Evolutionary conservation across 64 coral and sea anemone genomes (phyloP).

Genomic region (Stichodactyla mertensii): DNA sequence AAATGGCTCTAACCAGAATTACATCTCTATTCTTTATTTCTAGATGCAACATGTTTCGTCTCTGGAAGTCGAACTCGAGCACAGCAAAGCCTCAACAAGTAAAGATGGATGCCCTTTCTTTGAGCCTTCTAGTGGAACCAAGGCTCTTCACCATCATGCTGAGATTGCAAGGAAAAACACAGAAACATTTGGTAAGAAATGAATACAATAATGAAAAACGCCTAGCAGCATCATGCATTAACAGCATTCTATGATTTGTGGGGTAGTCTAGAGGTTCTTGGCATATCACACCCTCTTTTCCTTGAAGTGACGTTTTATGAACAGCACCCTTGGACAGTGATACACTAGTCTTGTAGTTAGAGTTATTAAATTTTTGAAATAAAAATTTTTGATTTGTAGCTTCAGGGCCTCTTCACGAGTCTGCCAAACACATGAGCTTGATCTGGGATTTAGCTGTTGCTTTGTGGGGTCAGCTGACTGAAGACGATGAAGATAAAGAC

Average conservation of each 20-base stretch:
- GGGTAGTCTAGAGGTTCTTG: too few species aligned
- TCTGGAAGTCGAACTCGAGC: constrained; percentile 63
- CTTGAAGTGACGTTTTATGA: too few species aligned
- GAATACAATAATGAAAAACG: background rate
- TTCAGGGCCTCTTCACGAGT: constrained; percentile 54
- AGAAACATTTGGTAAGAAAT: constrained; percentile 54
- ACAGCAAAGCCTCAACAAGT: constrained; percentile 28
- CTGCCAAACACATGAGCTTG: constrained; percentile 60
- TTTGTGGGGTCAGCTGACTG: constrained; percentile 70
- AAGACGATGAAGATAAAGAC: constrained; percentile 26
- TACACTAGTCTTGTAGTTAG: too few species aligned
- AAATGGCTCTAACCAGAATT: background rate
- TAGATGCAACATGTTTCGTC: constrained; percentile 62
- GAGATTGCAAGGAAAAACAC: constrained; percentile 52
- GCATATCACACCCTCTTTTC: too few species aligned
- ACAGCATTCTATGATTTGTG: too few species aligned
- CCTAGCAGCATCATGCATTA: background rate
- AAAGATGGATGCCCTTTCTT: constrained; percentile 76
- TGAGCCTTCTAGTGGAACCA: constrained; percentile 49
- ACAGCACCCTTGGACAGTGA: too few species aligned
- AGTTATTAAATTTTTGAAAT: background rate
- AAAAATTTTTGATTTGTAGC: constrained; percentile 1
- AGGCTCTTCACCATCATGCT: constrained; percentile 80
- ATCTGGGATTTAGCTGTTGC: constrained; percentile 87
- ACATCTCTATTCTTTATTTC: background rate